phyloP scores from a whole-genome alignment of 1,140 invertebrate species.

The Lordiphosa clarofinis region DNA sequence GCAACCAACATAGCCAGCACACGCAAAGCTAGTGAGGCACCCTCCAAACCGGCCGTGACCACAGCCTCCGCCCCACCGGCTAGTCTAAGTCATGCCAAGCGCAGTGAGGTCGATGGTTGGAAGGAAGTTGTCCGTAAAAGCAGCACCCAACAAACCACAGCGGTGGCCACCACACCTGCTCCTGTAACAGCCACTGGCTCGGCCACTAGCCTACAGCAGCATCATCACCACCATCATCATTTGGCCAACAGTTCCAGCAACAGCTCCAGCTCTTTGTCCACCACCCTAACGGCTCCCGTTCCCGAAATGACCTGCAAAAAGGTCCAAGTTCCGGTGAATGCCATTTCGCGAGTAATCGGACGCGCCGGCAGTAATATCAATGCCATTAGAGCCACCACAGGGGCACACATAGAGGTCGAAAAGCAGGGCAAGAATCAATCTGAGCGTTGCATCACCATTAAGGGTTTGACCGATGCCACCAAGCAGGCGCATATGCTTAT shows the following conservation, averaged over 20 bases:
- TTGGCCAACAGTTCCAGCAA: conserved; percentile 28
- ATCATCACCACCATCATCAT: conserved; percentile 28
- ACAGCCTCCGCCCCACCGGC: conserved; percentile 11
- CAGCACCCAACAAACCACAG: conserved; percentile 77
- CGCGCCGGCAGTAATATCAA: conserved; percentile 98
- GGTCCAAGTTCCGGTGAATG: conserved; percentile 95
- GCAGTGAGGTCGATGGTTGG: conserved; percentile 93
- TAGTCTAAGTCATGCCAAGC: conserved; percentile 33
- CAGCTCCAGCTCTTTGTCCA: conserved; percentile 26
- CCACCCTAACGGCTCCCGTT: conserved; percentile 10
- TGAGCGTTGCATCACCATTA: conserved; percentile 96
- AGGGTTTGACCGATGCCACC: conserved; percentile 94
- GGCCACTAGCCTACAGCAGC: conserved; percentile 33
- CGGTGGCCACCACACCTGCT: conserved; percentile 6
- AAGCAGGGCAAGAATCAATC: conserved; percentile 96
- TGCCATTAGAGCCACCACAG: conserved; percentile 95
- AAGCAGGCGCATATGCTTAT: conserved; percentile 94
- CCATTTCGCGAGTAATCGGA: conserved; percentile 97
- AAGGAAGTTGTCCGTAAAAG: conserved; percentile 96
- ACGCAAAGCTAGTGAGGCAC: conserved; percentile 19
- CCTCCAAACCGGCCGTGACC: conserved; percentile 8
- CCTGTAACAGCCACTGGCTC: conserved; percentile 16
- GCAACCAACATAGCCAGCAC: conserved; percentile 38
- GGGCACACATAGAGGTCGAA: conserved; percentile 98
- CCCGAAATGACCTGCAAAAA: conserved; percentile 83